Evolutionary conservation across 2,113 vertebrate species (phyloP), one percentile per base, ranked within the genome.

Genomic region (Antennarius striatus): DNA sequence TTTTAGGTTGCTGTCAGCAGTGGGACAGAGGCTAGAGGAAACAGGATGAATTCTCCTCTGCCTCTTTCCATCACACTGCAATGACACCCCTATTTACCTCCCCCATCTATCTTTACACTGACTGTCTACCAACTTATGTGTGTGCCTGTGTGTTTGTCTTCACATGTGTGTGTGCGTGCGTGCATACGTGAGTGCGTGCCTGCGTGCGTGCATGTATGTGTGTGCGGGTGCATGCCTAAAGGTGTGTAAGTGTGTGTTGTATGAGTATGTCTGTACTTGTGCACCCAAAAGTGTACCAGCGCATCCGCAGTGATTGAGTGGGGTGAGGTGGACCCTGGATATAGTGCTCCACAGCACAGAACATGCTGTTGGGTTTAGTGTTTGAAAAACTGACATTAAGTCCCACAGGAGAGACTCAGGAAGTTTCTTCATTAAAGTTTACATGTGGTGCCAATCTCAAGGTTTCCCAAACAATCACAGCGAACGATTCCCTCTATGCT

Each of bases 1-100:
- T 89, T 89, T 91, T 86, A 90, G 77, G 84, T 77, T 78, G 85
- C 86, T 90, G 89, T 89, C 90, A 90, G 86, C 73, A 75, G 71
- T 69, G 77, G 88, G 85, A 88, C 87, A 81, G 84, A 86, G 84
- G 83, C 82, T 76, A 79, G 73, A 86, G 86, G 85, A 89, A 90
- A 85, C 79, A 88, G 87, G 87, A 90, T 88, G 89, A 89, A 89
- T 91, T 90, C 84, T 89, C 81, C 77, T 84, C 85, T 85, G 83
- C 84, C 82, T 87, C 90, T 84, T 90, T 91, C 85, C 80, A 89
- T 90, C 90, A 91, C 82, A 72, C 73, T 45, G 69, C 83, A 83
- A 77, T 90, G 89, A 89, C 90, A 89, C 85, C 79, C 85, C 87
- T 90, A 90, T 89, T 89, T 91, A 90, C 89, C 86, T 87, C 75